These are phyloP conservation scores for Brachionus koreanus DNA, from an alignment of 1,140 invertebrate genomes.

Conservation along the genomic window DNA sequence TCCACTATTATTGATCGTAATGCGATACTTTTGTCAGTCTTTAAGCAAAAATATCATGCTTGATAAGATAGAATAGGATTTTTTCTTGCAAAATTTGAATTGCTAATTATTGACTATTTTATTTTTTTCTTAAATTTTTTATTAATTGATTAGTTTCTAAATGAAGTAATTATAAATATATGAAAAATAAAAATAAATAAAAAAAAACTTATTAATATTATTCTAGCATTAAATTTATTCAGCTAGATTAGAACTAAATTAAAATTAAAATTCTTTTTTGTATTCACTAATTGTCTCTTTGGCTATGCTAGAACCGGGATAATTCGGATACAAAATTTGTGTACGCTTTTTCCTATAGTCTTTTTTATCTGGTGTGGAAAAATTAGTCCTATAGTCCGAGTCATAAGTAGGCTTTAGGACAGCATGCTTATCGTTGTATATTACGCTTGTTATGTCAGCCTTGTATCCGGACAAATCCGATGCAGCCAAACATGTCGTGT, in stretches of 20 bases:
- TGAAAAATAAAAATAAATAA: background rate
- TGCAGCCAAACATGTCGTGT: background rate
- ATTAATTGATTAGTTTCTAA: background rate
- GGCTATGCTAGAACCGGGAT: background rate
- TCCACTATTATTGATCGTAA: background rate
- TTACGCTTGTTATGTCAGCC: background rate
- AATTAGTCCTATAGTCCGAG: conserved; percentile 12
- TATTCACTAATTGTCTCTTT: conserved; percentile 19
- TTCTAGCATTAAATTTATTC: background rate
- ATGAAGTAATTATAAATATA: background rate
- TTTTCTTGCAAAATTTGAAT: background rate
- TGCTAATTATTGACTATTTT: background rate
- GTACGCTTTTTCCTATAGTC: conserved; percentile 39
- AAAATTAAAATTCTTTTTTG: conserved; percentile 22
- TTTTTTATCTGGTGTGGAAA: background rate
- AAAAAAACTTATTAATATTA: background rate
- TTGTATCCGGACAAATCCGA: background rate
- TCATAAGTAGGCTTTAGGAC: background rate
- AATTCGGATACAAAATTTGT: conserved; percentile 22
- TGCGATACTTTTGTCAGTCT: conserved; percentile 5
- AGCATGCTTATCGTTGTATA: conserved; percentile 4
- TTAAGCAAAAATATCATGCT: background rate
- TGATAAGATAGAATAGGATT: background rate
- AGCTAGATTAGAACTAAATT: background rate
- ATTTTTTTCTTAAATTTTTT: background rate